phyloP scores from a whole-genome alignment of 2,797 vertebrate species.

The Erithacus rubecula region DNA sequence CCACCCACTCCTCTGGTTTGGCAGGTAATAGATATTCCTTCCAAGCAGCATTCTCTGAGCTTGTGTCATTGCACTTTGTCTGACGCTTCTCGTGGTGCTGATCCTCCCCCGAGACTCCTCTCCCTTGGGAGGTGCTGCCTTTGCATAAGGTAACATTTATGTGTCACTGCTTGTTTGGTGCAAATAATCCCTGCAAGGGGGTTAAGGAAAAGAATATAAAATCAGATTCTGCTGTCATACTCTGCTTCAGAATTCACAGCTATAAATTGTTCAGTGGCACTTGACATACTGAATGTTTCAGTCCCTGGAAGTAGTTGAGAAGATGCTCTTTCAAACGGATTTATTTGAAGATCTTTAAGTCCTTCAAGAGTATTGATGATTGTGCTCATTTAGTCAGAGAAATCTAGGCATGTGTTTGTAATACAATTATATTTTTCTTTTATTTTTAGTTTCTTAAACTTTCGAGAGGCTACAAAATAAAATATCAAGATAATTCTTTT shows the following conservation, averaged over 20 bases:
- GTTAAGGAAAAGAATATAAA: neutral
- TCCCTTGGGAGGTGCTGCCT: neutral
- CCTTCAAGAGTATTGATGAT: neutral
- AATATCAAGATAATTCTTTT: neutral
- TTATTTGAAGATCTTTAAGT: neutral
- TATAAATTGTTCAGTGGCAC: neutral
- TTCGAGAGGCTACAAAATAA: neutral
- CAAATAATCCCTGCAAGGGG: neutral
- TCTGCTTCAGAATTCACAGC: neutral
- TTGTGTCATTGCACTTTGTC: neutral
- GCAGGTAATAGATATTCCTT: neutral
- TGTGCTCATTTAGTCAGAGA: neutral
- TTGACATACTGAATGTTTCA: neutral
- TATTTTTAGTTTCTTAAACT: neutral
- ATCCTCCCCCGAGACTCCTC: neutral
- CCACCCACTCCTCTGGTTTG: neutral
- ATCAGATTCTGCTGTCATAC: neutral
- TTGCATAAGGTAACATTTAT: rapidly evolving
- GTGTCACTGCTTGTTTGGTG: rapidly evolving
- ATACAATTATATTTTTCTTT: neutral
- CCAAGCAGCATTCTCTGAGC: neutral
- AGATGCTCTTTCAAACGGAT: neutral
- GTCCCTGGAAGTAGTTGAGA: neutral
- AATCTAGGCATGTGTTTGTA: neutral
- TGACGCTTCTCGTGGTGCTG: rapidly evolving